These are phyloP conservation scores for Tipula unca DNA, from an alignment of 2,888 invertebrate species.

Conservation along the genomic window DNA sequence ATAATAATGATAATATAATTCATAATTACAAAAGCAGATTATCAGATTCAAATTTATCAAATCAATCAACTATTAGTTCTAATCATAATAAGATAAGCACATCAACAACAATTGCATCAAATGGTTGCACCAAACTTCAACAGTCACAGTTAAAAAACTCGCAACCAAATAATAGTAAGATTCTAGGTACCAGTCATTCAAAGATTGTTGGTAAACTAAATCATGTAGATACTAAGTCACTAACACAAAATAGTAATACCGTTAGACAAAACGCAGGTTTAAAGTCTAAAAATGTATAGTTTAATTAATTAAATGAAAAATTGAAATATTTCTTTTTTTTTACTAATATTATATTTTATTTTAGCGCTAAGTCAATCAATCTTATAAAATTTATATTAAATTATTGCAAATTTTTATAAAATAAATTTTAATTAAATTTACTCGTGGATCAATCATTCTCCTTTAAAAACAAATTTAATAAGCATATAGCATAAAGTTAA, in stretches of 20 bases:
- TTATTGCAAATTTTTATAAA: conserved; percentile 8
- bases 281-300: background rate
- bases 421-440: background rate
- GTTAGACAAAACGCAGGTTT: background rate
- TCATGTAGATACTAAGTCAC: conserved; percentile 29
- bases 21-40: background rate
- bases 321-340: background rate
- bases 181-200: conserved; percentile 23
- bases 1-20: conserved; percentile 10
- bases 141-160: conserved; percentile 3
- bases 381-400: conserved; percentile 14
- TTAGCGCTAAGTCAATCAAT: background rate
- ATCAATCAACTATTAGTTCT: background rate
- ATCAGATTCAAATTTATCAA: background rate
- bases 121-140: background rate
- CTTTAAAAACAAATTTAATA: no score
- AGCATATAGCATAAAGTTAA: no score
- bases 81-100: background rate
- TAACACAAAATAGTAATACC: background rate
- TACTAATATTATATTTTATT: background rate
- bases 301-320: background rate
- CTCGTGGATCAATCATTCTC: background rate
- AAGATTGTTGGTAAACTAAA: conserved; percentile 42
- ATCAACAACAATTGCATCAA: conserved; percentile 19
- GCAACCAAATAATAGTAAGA: conserved; percentile 17